A percentile compares a stretch with the other conserved stretches of the same genome.
These are phyloP conservation scores for Lasioglossum marginatum DNA, from an alignment of 2,888 invertebrate species.

Conservation along the genomic window DNA sequence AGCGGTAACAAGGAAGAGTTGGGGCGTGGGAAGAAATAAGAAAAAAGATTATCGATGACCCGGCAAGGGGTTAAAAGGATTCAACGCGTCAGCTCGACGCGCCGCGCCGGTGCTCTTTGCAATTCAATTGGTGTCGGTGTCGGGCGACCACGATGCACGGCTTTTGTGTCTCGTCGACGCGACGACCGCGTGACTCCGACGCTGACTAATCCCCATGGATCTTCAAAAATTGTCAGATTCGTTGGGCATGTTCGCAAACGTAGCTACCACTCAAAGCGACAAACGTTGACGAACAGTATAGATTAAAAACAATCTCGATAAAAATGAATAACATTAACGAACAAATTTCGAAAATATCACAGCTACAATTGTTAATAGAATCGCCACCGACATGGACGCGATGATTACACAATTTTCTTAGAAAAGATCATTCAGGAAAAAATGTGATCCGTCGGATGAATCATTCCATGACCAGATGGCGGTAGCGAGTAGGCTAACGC, in stretches of 20 bases:
- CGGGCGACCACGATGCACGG: constrained; percentile 38
- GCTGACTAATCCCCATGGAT: constrained; percentile 22
- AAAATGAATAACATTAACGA: neutral
- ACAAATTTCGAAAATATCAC: neutral
- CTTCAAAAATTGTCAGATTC: neutral
- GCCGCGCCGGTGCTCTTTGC: constrained; percentile 59
- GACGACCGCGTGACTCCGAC: constrained; percentile 23
- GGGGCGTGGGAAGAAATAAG: constrained; percentile 41
- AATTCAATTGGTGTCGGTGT: constrained; percentile 65
- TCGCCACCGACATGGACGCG: neutral
- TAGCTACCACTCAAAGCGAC: too few species aligned
- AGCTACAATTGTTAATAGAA: neutral
- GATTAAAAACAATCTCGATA: neutral
- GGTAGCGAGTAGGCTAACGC: neutral
- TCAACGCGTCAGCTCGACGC: constrained; percentile 61
- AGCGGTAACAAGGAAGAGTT: constrained; percentile 4
- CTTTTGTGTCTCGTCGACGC: constrained; percentile 62
- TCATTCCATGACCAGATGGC: neutral
- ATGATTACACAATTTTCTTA: neutral
- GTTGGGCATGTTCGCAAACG: too few species aligned
- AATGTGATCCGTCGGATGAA: neutral
- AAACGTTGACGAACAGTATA: too few species aligned
- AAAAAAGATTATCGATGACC: constrained; percentile 61
- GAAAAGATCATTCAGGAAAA: neutral
- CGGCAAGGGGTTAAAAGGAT: constrained; percentile 67